A percentile compares a stretch with the other conserved stretches of the same genome.
Conservation (phyloP, 2,888 invertebrate genomes). For the Rhagonycha fulva region DNA sequence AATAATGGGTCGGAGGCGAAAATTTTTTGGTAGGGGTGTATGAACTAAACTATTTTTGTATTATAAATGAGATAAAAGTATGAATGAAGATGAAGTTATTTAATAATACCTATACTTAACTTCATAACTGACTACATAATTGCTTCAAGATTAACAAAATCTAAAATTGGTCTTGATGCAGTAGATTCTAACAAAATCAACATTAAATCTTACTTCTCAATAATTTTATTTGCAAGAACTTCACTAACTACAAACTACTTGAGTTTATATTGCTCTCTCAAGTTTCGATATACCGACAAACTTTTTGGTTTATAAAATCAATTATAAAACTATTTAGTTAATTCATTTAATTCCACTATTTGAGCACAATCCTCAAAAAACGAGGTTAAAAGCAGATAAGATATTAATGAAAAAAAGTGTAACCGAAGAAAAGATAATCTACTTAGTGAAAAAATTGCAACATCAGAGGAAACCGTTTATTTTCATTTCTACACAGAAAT, state of each 20-base stretch:
- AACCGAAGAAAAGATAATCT: not conserved
- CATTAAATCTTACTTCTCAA: not conserved
- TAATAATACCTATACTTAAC: not conserved
- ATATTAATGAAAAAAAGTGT: too few relatives aligned
- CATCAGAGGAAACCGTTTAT: not conserved
- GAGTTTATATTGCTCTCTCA: not conserved
- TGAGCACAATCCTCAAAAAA: not conserved
- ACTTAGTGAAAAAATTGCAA: not conserved
- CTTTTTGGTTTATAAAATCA: not conserved
- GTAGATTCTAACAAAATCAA: not conserved
- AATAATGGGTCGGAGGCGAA: slow-evolving; percentile 48
- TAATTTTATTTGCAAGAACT: not conserved
- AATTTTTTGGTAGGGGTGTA: slow-evolving; percentile 43
- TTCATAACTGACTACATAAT: not conserved
- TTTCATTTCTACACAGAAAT: not conserved
- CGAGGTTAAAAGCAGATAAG: not conserved
- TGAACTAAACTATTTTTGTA: slow-evolving; percentile 37
- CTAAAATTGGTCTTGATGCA: not conserved
- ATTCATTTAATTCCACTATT: not conserved
- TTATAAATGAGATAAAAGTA: slow-evolving; percentile 17
- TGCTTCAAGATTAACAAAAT: not conserved
- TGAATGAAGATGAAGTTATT: slow-evolving; percentile 14
- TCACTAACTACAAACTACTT: not conserved
- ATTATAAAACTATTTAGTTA: not conserved
- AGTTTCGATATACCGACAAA: not conserved